Evolutionary conservation across 2,797 vertebrate species (phyloP), one percentile per base, ranked within the genome.

Genomic region (Echiichthys vipera): DNA sequence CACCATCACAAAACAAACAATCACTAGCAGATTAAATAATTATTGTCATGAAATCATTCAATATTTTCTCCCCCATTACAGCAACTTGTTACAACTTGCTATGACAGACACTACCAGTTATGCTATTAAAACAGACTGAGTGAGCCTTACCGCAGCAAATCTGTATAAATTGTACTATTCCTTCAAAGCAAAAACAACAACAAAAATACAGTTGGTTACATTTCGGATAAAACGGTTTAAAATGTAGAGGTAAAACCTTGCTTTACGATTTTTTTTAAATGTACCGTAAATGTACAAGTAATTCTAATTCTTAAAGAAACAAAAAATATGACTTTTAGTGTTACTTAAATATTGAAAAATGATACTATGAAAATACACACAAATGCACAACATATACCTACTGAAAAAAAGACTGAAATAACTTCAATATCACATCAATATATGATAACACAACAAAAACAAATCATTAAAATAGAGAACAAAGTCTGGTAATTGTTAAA

Each of bases 151-250:
- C 40, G 1, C 29, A 45, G 29, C 8, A 47, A 43, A 45, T 36
- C 27, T 47, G 18, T 20, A 30, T 32, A 37, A 62, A 42, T 32
- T 4, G 32, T 13, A 64, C 7, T 30, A 32, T 65, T 61, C 39
- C 54, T 77, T 63, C n/a, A n/a, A n/a, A n/a, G n/a, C n/a, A 58
- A 77, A 53, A 70, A 54, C 8, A 69, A 34, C 13, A 54, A n/a
- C n/a, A n/a, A n/a, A n/a, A n/a, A n/a, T n/a, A n/a, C n/a, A 32
- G 24, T n/a, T 27, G 4, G 7, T 22, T 25, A 58, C 13, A 30
- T 51, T 42, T 65, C 1, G 66, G 5, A 56, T 42, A 61, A 12
- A 4, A 43, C 10, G 14, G 3, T 14, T 80, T 53, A 68, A 45
- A 56, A 70, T 66, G 6, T 54, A 22, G 12, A 56, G 29, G 12